Base-by-base conservation (phyloP, 2,113 vertebrate genomes). In the Panurus biarmicus region DNA sequence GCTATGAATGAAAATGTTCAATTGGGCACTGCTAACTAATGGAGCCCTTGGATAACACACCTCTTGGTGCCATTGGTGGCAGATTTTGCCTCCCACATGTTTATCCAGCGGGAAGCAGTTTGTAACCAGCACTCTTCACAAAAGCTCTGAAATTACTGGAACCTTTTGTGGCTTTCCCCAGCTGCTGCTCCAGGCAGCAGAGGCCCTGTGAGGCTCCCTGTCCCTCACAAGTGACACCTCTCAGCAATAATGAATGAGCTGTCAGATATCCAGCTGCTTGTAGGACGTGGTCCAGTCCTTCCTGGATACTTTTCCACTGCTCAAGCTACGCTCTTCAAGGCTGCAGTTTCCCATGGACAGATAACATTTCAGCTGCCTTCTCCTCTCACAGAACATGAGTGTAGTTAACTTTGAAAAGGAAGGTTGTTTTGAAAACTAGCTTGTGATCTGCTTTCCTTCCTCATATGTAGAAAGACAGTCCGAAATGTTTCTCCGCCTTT, bases 41-140 rank as follows among this genome's bases (percentile, higher is more conserved):
- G 6, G 8, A 62, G 18, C 33, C 48, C 23, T 47, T 45, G 42
- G 53, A 11, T 60, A 57, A 47, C 13, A 10, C 23, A 17, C 29
- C 23, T 35, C 65, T n/a, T 1, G 1, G 28, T 70, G 53, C 26
- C 3, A 0, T 0, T n/a, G n/a, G 31, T 40, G 57, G 42, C 35
- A 66, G 31, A 31, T 78, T 71, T 70, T 78, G 28, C 66, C 11
- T 44, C 33, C 7, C 23, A 45, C 28, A 6, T 6, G 5, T 66
- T 62, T 54, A 17, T 53, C n/a, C 42, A 44, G 22, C 20, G 51
- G 36, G 51, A 89, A 87, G 31, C 6, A 57, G 47, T 42, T 54
- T 58, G 42, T 22, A 33, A 87, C 6, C 2, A 14, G 42, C 11
- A 31, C 7, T n/a, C 51, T 74, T 45, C 42, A 36, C 38, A 71